phyloP scores from a whole-genome alignment of 2,113 vertebrate genomes.

The Cavia porcellus region DNA sequence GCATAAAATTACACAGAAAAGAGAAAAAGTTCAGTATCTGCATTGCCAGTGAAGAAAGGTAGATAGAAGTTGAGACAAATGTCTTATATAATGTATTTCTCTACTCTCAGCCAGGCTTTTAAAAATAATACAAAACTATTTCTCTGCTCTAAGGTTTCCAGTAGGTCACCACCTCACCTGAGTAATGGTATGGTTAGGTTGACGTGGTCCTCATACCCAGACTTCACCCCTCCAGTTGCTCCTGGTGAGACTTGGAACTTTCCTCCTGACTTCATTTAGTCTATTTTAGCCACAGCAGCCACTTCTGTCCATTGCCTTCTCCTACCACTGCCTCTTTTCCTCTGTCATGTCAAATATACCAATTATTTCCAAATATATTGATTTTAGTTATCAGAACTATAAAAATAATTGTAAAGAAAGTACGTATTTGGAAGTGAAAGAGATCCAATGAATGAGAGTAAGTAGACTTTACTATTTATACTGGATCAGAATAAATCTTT shows the following conservation, averaged over 20 bases:
- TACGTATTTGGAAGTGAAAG: background rate
- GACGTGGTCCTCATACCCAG: background rate
- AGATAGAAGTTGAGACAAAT: background rate
- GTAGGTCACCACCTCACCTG: background rate
- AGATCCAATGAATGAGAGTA: background rate
- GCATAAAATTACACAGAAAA: background rate
- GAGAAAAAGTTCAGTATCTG: background rate
- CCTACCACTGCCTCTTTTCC: background rate
- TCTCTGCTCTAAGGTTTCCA: background rate
- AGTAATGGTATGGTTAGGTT: background rate
- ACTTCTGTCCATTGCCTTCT: background rate
- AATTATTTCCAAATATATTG: background rate
- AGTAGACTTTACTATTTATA: background rate
- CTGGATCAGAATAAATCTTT: background rate
- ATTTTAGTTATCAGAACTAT: background rate
- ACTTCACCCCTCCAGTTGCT: accelerated
- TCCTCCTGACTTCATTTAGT: background rate
- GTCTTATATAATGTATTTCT: background rate
- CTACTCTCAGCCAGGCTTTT: background rate
- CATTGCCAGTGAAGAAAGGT: background rate
- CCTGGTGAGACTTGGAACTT: background rate
- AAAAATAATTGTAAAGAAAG: background rate
- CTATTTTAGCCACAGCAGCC: background rate
- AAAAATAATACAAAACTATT: background rate
- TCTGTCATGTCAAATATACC: background rate